Percentiles rank a stretch among this genome's conserved stretches.
Conservation (phyloP, 1,140 invertebrate species). For the Adelges cooleyi region DNA sequence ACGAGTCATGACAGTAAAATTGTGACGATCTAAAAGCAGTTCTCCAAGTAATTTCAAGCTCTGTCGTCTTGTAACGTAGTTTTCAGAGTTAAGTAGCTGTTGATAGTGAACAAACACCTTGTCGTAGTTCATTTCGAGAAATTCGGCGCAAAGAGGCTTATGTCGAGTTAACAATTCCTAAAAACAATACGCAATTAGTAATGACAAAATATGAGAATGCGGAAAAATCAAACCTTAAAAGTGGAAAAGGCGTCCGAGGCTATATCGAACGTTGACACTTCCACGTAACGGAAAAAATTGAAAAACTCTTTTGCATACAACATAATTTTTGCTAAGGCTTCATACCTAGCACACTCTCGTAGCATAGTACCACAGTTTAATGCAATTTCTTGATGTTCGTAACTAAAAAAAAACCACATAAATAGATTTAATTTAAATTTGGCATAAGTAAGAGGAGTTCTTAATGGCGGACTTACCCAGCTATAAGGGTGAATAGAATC, state of each 20-base stretch:
- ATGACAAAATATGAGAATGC: not conserved
- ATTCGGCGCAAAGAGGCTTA: slow-evolving; percentile 95
- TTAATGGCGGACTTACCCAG: slow-evolving; percentile 82
- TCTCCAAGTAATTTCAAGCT: slow-evolving; percentile 95
- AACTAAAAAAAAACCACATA: slow-evolving; percentile 58
- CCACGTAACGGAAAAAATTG: slow-evolving; percentile 99
- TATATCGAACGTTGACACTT: slow-evolving; percentile 99
- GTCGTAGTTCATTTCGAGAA: slow-evolving; percentile 97
- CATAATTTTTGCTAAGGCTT: slow-evolving; percentile 96
- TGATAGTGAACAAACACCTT: slow-evolving; percentile 96
- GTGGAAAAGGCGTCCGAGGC: slow-evolving; percentile 99
- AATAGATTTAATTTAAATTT: no score
- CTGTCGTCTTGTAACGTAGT: slow-evolving; percentile 95
- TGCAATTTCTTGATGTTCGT: slow-evolving; percentile 97
- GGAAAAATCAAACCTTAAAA: slow-evolving; percentile 69
- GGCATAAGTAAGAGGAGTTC: no score
- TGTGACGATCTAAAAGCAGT: slow-evolving; percentile 93
- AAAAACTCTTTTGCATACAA: slow-evolving; percentile 96
- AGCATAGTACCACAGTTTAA: slow-evolving; percentile 99
- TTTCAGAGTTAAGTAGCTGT: slow-evolving; percentile 92
- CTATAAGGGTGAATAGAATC: slow-evolving; percentile 92
- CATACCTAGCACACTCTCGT: slow-evolving; percentile 92
- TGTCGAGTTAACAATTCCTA: slow-evolving; percentile 97
- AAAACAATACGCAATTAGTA: slow-evolving; percentile 33
- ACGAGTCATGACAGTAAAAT: slow-evolving; percentile 96